Base-by-base conservation (phyloP, 2,888 invertebrate genomes). In the Gibbula magus region DNA sequence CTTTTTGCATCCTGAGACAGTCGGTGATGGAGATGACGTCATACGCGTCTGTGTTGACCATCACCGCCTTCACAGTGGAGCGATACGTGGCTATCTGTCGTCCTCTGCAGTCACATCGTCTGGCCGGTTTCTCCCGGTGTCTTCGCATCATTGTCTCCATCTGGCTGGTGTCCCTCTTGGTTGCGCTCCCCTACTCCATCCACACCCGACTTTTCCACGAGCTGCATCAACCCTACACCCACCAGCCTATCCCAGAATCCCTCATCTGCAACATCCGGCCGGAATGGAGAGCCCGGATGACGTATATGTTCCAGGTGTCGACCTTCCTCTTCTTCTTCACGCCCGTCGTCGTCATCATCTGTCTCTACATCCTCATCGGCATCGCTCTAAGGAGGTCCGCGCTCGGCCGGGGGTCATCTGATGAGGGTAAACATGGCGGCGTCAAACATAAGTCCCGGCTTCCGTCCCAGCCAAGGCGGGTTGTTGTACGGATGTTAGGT, bases 41-140 rank as follows among this genome's bases (percentile, higher is more conserved):
- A 0, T 97, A 97, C 93, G 97, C 97, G 0, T 97, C 97, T 0
- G 96, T 97, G 74, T 93, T 98, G 90, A 97, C 97, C 29, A 97
- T 98, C 87, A 96, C 97, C 56, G 97, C 97, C 7, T 98, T 98
- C 93, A 97, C 97, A 0, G 95, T 96, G 93, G 97, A 98, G 93
- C 94, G 98, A 73, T 93, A 97, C 94, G 93, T 97, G 85, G 97
- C 97, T 52, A 97, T 98, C 89, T 98, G 97, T 91, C 84, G 83
- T 91, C 97, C 97, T 0, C 93, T 97, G 53, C 95, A 96, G 90
- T 94, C 96, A 81, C 96, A 96, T 93, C 95, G 96, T 54, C 96
- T 97, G 95, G 96, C 96, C 0, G 96, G 96, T 0, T 94, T 97
- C 39, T 95, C 96, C 76, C 94, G 97, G 25, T 96, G 97, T 0